phyloP scores from a whole-genome alignment of 2,888 invertebrate genomes.

The Drepanosiphum platanoidis region DNA sequence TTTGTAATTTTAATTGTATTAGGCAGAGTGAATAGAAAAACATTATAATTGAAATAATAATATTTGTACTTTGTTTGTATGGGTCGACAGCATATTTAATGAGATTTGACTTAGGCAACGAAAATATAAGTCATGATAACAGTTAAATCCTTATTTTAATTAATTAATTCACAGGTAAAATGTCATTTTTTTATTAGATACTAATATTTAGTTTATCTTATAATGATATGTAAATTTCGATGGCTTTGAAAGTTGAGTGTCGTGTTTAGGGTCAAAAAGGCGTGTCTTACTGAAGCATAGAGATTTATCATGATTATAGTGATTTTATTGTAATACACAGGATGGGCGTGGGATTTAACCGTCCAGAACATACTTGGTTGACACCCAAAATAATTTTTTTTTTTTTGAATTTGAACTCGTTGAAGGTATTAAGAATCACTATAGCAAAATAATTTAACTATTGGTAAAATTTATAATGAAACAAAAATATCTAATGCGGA shows the following conservation, averaged over 20 bases:
- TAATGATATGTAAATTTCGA: conserved; percentile 15
- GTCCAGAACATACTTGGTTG: conserved; percentile 55
- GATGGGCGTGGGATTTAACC: conserved; percentile 56
- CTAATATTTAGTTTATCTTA: conserved; percentile 9
- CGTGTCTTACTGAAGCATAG: conserved; percentile 30
- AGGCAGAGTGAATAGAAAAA: too few relatives aligned
- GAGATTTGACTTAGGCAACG: too few relatives aligned
- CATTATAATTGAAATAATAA: too few relatives aligned
- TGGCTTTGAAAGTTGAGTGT: conserved; percentile 28
- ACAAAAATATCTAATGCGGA: background rate
- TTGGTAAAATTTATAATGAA: too few relatives aligned
- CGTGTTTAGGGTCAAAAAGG: conserved; percentile 52
- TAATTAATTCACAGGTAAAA: too few relatives aligned
- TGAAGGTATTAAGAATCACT: conserved; percentile 6
- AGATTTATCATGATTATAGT: conserved; percentile 55
- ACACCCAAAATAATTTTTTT: conserved; percentile 51
- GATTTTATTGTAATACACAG: conserved; percentile 54
- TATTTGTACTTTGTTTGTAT: too few relatives aligned
- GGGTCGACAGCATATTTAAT: too few relatives aligned
- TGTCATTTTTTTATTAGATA: background rate
- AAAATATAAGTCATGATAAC: too few relatives aligned
- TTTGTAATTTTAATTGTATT: too few relatives aligned
- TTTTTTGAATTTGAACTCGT: conserved; percentile 28
- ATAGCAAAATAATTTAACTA: conserved; percentile 20
- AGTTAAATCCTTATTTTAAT: too few relatives aligned